Percentiles rank a stretch among this genome's conserved stretches.
These are phyloP conservation scores for Eupithecia subumbrata DNA, from an alignment of 2,888 invertebrate genomes.

Conservation along the genomic window DNA sequence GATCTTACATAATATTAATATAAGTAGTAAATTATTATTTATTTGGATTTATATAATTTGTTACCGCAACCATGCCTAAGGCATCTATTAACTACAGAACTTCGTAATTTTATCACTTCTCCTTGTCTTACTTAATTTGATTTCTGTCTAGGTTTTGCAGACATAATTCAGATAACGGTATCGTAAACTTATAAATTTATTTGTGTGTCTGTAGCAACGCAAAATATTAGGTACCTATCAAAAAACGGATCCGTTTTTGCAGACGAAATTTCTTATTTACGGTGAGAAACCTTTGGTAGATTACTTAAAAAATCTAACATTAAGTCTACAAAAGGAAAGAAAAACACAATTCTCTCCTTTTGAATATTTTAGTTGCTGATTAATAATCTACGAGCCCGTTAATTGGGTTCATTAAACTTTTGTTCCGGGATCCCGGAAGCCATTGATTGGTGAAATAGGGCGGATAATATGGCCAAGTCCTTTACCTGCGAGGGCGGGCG, in stretches of 20 bases:
- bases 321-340: neutral
- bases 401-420: neutral
- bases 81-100: neutral
- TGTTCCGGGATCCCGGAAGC: neutral
- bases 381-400: neutral
- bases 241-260: neutral
- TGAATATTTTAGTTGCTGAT: neutral
- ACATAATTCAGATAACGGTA: neutral
- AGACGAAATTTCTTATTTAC: neutral
- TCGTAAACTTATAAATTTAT: conserved; percentile 1
- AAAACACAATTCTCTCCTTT: neutral
- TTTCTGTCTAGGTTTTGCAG: neutral
- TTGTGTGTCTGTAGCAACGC: neutral
- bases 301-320: neutral
- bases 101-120: neutral
- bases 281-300: neutral
- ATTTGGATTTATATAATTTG: neutral
- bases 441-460: neutral
- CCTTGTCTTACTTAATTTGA: neutral
- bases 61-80: neutral
- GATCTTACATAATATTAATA: neutral
- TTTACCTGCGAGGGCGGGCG: neutral
- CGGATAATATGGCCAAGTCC: neutral
- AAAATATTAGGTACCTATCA: neutral
- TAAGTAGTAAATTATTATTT: neutral